phyloP scores from a whole-genome alignment of 2,888 invertebrate species.

The Hymenopus coronatus region DNA sequence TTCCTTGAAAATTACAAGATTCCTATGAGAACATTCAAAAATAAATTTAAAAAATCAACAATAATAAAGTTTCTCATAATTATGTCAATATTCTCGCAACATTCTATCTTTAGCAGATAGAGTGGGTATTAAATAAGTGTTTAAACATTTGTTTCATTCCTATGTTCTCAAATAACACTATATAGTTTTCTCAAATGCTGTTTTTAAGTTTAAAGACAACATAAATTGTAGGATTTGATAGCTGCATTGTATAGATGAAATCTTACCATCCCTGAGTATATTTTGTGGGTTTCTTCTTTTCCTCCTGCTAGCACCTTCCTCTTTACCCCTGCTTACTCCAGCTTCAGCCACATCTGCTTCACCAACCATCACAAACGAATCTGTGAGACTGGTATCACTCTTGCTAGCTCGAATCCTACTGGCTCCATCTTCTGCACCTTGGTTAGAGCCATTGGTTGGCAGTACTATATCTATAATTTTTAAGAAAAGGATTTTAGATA shows the following conservation, averaged over 20 bases:
- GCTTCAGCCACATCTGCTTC: constrained; percentile 51
- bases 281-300: constrained; percentile 46
- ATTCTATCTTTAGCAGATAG: too few relatives aligned
- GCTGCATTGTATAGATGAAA: background rate
- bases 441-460: background rate
- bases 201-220: too few relatives aligned
- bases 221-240: background rate
- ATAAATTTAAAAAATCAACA: too few relatives aligned
- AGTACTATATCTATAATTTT: background rate
- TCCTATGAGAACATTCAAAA: too few relatives aligned
- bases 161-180: too few relatives aligned
- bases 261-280: constrained; percentile 47
- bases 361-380: constrained; percentile 79
- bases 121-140: too few relatives aligned
- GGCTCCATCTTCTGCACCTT: constrained; percentile 5
- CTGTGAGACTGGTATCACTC: constrained; percentile 86
- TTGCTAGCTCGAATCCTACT: constrained; percentile 72
- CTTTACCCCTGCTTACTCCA: constrained; percentile 34
- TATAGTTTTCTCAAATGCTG: too few relatives aligned
- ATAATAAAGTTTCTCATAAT: too few relatives aligned
- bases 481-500: background rate
- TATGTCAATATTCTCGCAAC: too few relatives aligned
- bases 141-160: too few relatives aligned
- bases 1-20: too few relatives aligned
- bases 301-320: constrained; percentile 29